Base-by-base conservation (phyloP, 1,140 invertebrate species). In the Cepaea nemoralis region DNA sequence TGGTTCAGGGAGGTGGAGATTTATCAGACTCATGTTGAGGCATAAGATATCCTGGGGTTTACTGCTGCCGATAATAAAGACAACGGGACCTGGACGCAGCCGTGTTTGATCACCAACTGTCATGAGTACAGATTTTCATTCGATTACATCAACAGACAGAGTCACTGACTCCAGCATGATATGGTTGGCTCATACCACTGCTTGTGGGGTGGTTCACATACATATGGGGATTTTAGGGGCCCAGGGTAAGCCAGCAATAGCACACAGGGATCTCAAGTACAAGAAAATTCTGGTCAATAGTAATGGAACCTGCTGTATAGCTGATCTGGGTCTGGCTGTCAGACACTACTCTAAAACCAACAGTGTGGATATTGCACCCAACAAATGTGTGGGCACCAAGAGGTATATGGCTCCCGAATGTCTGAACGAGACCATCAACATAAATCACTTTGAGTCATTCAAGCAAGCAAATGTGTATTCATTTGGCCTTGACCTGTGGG, bases 231-330 rank as follows among this genome's bases (percentile, higher is more conserved):
- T 92, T 74, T 39, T 85, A 63, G 89, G 88, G 82, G 90, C 91
- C 19, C 85, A 86, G 71, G 85, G 84, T 86, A 99, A 99, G 91
- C 98, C 98, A 59, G 96, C 96, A 0, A 98, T 99, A 88, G 98
- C 97, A 33, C 98, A 99, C 91, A 93, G 97, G 83, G 97, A 99
- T 92, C 93, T 99, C 22, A 99, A 99, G 91, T 96, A 96, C 6
- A 98, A 98, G 92, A 99, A 99, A 91, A 98, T 99, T 84, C 92
- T 99, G 71, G 97, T 99, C 31, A 98, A 98, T 92, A 94, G 94
- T 39, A 97, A 98, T 93, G 94, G 96, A 83, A 96, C 95, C 6
- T 99, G 98, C 91, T 97, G 97, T 84, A 98, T 99, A 87, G 97
- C 97, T 14, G 98, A 99, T 92, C 92, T 99, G 35, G 86, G 90